These are phyloP conservation scores for Bubalus kerabau DNA, from an alignment of 2,113 vertebrate genomes.

Conservation along the genomic window DNA sequence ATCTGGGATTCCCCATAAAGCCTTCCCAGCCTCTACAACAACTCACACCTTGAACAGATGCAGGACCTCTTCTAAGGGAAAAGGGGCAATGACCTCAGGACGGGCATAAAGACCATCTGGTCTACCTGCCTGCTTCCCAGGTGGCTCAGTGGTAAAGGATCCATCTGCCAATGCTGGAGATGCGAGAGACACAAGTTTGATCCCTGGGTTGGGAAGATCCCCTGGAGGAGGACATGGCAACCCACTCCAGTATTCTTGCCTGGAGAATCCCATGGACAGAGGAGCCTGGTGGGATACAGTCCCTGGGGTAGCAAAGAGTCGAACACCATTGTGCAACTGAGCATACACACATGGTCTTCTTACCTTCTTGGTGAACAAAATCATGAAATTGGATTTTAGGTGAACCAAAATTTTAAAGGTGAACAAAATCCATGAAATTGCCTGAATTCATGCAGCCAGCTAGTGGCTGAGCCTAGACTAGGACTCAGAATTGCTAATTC, in stretches of 20 bases:
- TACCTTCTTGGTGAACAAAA: neutral
- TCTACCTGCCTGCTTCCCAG: neutral
- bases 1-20: neutral
- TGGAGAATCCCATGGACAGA: neutral
- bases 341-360: neutral
- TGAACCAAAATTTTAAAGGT: neutral
- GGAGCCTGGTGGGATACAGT: neutral
- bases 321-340: accelerated
- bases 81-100: neutral
- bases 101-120: neutral
- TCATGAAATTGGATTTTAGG: neutral
- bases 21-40: neutral
- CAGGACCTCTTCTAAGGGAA: neutral
- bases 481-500: neutral
- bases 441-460: neutral
- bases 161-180: neutral
- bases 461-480: neutral
- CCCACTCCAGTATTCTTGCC: neutral
- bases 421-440: neutral
- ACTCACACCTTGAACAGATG: neutral
- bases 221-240: neutral
- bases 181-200: neutral
- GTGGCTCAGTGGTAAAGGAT: neutral
- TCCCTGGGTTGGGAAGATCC: neutral
- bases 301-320: neutral